Conservation (phyloP, 2,797 vertebrate genomes). For the Aphelocoma californica region DNA sequence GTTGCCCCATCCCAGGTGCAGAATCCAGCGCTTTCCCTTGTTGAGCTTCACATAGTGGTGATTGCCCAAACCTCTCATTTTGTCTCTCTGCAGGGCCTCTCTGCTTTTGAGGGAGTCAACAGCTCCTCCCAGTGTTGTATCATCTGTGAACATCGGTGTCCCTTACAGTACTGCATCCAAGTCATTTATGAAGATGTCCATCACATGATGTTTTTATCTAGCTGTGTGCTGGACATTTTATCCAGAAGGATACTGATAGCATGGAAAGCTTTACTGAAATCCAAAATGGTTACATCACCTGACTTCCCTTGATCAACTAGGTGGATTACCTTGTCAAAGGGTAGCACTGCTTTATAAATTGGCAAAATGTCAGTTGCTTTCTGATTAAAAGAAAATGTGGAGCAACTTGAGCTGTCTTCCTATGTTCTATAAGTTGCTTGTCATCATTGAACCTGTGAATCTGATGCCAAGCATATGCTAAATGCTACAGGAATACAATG, state of each 20-base stretch:
- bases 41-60: background rate
- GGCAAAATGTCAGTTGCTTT: background rate
- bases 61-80: background rate
- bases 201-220: background rate
- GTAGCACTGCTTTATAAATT: background rate
- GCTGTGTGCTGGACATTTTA: background rate
- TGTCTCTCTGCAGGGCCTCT: background rate
- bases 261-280: background rate
- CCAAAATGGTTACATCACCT: background rate
- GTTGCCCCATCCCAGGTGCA: background rate
- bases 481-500: background rate
- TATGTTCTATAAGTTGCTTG: background rate
- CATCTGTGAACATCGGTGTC: background rate
- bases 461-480: background rate
- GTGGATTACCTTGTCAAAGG: background rate
- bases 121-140: background rate
- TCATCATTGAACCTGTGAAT: background rate
- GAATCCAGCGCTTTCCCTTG: fast-evolving
- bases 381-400: background rate
- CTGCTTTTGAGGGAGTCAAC: background rate
- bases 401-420: background rate
- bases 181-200: background rate
- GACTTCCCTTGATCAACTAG: background rate
- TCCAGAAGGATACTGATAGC: background rate
- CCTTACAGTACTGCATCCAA: background rate